phyloP scores from a whole-genome alignment of 2,113 vertebrate genomes.

The Panurus biarmicus region DNA sequence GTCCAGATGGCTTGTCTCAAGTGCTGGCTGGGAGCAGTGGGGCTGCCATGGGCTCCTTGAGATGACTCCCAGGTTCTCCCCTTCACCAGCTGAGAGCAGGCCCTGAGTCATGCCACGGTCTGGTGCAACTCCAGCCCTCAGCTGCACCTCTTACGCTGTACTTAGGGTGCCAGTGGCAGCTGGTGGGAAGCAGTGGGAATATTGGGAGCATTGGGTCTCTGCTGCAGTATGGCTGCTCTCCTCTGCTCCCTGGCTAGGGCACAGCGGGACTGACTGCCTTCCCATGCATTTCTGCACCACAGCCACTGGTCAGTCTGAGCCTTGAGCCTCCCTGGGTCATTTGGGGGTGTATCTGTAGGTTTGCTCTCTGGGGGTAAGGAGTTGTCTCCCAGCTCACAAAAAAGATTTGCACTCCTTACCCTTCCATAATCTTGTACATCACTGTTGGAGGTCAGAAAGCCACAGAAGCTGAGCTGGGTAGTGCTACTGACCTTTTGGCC shows the following conservation, averaged over 20 bases:
- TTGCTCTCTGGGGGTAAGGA: not conserved
- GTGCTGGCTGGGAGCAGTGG: not conserved
- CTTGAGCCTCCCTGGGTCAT: not conserved
- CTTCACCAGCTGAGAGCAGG: not conserved
- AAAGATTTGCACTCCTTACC: not conserved
- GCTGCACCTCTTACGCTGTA: not conserved
- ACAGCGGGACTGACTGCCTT: not conserved
- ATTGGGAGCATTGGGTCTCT: not conserved
- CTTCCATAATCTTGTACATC: fast-evolving
- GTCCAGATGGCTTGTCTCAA: not conserved
- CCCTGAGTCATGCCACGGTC: not conserved
- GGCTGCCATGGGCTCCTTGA: not conserved
- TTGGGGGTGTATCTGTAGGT: not conserved
- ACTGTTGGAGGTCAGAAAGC: not conserved
- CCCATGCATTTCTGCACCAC: not conserved
- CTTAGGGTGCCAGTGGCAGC: not conserved
- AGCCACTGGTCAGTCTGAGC: not conserved
- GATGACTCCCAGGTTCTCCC: not conserved
- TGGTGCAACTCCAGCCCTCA: not conserved
- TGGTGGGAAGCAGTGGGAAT: not conserved
- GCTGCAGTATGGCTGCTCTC: not conserved
- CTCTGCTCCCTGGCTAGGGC: not conserved
- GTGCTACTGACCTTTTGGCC: not conserved
- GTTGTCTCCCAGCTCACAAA: not conserved
- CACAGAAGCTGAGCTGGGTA: not conserved